These are phyloP conservation scores for Lepus timidus DNA, from an alignment of 2,113 vertebrate genomes.

Conservation along the genomic window DNA sequence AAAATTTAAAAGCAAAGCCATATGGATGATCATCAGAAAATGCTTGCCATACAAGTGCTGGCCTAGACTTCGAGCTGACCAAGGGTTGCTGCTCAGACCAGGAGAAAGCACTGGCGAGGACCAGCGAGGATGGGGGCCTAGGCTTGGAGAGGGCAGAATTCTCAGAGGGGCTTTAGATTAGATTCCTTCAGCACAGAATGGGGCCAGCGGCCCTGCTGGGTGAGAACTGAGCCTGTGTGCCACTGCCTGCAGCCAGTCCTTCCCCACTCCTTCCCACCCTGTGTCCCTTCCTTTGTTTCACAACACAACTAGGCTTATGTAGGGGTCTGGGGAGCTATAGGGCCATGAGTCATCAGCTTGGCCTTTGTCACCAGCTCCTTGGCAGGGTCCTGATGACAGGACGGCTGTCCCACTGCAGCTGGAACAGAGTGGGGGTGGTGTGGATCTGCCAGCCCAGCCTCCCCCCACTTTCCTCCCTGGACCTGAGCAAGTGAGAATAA, in stretches of 20 bases:
- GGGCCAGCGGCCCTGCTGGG: not conserved
- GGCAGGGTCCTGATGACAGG: constrained; percentile 25
- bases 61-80: not conserved
- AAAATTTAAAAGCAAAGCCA: not conserved
- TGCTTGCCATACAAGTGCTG: not conserved
- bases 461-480: constrained; percentile 7
- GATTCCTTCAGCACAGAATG: not conserved
- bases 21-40: not conserved
- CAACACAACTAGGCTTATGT: not conserved
- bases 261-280: not conserved
- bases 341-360: constrained; percentile 39
- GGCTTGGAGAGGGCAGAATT: not conserved
- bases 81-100: not conserved
- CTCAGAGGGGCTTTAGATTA: not conserved
- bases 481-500: constrained; percentile 63
- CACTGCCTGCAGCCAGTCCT: not conserved
- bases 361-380: constrained; percentile 53
- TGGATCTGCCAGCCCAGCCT: not conserved
- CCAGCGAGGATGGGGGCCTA: too few species aligned
- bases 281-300: not conserved
- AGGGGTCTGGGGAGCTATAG: not conserved
- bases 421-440: not conserved
- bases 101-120: not conserved
- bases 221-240: not conserved
- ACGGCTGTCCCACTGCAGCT: not conserved